phyloP scores from a whole-genome alignment of 2,888 invertebrate genomes.

The Rugalucina vietnamica region DNA sequence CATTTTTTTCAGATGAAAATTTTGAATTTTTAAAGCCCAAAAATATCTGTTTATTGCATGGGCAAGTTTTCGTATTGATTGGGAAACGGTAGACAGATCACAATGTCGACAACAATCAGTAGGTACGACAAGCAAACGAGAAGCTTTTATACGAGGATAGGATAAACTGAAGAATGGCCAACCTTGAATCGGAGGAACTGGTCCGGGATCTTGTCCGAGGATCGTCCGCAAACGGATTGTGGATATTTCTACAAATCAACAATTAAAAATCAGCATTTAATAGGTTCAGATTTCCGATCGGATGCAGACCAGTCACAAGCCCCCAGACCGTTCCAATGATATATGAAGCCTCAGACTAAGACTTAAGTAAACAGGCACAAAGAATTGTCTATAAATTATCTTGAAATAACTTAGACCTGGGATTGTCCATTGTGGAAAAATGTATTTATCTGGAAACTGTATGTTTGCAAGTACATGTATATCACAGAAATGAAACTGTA shows the following conservation, averaged over 20 bases:
- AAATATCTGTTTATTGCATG: too few relatives aligned
- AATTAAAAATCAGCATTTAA: neutral
- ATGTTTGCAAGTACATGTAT: too few relatives aligned
- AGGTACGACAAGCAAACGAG: neutral
- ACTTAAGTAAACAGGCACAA: too few relatives aligned
- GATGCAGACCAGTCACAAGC: neutral
- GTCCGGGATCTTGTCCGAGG: conserved; percentile 42
- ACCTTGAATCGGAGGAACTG: neutral
- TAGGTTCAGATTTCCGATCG: neutral
- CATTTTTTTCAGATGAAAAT: too few relatives aligned
- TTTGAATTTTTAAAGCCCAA: too few relatives aligned
- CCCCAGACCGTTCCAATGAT: conserved; percentile 4
- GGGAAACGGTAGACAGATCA: conserved; percentile 2
- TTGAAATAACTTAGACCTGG: too few relatives aligned
- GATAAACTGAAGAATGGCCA: neutral
- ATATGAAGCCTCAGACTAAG: too few relatives aligned
- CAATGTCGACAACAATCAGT: neutral
- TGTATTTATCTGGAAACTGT: too few relatives aligned
- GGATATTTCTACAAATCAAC: conserved; percentile 50
- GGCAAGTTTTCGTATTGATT: too few relatives aligned
- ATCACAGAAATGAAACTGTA: too few relatives aligned
- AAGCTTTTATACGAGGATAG: neutral
- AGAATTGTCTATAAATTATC: too few relatives aligned
- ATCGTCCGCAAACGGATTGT: conserved; percentile 59
- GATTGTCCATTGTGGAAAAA: too few relatives aligned